A percentile compares a stretch with the other conserved stretches of the same genome.
Evolutionary conservation across 2,888 invertebrate species (phyloP).

Genomic region (Neoaliturus tenellus): DNA sequence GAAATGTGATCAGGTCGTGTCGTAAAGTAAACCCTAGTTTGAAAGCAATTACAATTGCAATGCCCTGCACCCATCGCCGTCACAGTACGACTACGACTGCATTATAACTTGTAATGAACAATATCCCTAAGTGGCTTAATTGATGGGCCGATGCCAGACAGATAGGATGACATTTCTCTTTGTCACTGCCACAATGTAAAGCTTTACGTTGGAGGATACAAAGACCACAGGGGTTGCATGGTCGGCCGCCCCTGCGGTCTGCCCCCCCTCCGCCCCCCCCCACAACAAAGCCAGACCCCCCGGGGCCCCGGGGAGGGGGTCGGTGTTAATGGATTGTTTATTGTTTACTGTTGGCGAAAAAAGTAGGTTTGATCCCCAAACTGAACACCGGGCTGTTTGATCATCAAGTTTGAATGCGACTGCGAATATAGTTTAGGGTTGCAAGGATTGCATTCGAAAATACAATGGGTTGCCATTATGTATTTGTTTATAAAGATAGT

Average conservation of each 20-base stretch:
- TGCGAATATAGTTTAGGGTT: no score
- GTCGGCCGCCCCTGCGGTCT: neutral
- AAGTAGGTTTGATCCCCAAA: slow-evolving; percentile 6
- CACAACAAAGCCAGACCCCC: neutral
- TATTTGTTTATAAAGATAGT: no score
- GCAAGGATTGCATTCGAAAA: no score
- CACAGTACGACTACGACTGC: neutral
- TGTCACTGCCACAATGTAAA: slow-evolving; percentile 28
- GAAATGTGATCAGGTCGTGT: no score
- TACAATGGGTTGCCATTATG: no score
- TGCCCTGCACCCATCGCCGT: neutral
- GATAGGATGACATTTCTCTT: slow-evolving; percentile 33
- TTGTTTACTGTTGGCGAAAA: slow-evolving; percentile 19
- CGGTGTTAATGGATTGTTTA: slow-evolving; percentile 24
- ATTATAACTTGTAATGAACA: slow-evolving; percentile 11
- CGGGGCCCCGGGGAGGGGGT: neutral
- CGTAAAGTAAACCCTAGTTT: neutral
- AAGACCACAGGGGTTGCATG: slow-evolving; percentile 30
- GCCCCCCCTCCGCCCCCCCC: slow-evolving; percentile 1
- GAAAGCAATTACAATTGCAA: neutral
- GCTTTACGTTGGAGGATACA: slow-evolving; percentile 22
- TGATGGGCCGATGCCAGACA: slow-evolving; percentile 22
- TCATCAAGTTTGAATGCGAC: no score
- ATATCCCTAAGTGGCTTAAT: slow-evolving; percentile 14
- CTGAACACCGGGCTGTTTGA: neutral